Evolutionary conservation across 2,113 vertebrate genomes (phyloP).

Genomic region (Brachyistius frenatus): DNA sequence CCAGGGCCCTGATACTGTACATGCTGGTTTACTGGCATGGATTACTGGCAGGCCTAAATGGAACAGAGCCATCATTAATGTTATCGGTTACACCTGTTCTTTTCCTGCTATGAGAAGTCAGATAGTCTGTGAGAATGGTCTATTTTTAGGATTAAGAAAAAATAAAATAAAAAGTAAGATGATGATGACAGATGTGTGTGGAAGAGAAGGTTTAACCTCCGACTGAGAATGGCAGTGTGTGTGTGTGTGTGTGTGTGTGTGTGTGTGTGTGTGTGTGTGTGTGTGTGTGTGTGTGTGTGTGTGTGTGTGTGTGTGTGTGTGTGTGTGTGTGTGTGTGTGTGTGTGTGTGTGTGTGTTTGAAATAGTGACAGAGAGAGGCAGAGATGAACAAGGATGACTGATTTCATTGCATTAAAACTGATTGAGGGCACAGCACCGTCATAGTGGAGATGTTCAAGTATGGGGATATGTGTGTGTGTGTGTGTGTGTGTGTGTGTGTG

Average conservation of each 20-base stretch:
- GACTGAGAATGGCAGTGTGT: background rate
- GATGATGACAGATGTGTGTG: constrained; percentile 8
- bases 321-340: background rate
- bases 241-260: background rate
- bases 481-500: constrained; percentile 16
- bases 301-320: background rate
- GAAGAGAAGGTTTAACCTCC: background rate
- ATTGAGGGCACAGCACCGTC: constrained; percentile 52
- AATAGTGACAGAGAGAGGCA: constrained; percentile 8
- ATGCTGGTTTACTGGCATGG: constrained; percentile 32
- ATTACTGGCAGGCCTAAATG: constrained; percentile 44
- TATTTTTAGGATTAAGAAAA: constrained; percentile 8
- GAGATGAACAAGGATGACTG: constrained; percentile 55
- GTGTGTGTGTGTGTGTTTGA: background rate
- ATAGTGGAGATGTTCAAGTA: constrained; percentile 37
- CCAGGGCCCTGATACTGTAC: constrained; percentile 15
- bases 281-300: background rate
- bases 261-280: background rate
- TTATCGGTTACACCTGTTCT: constrained; percentile 51
- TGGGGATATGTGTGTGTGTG: constrained; percentile 8
- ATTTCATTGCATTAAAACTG: constrained; percentile 66
- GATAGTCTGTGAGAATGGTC: constrained; percentile 16
- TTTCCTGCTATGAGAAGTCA: constrained; percentile 33
- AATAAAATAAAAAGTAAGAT: background rate
- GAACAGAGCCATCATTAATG: constrained; percentile 46